A percentile compares a stretch with the other conserved stretches of the same genome.
Conservation (phyloP, 2,888 invertebrate species). For the Muschampia plurimacula region DNA sequence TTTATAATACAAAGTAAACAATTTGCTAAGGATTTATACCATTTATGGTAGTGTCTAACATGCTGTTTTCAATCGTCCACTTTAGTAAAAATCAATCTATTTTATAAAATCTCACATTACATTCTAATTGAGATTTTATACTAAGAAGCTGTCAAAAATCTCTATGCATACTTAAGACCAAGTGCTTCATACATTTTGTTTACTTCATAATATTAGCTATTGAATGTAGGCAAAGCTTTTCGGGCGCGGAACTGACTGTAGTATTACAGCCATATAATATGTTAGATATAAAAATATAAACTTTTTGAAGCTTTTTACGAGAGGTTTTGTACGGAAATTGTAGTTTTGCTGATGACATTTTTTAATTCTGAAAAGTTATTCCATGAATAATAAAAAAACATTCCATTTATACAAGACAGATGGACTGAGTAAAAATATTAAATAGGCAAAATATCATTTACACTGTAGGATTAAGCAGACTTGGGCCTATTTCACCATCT, state of each 20-base stretch:
- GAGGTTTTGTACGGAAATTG: conserved; percentile 29
- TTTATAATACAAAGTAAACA: no score
- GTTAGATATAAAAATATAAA: background rate
- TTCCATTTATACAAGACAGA: conserved; percentile 63
- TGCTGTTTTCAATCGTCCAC: background rate
- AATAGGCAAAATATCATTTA: background rate
- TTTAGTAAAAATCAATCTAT: background rate
- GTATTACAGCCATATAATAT: background rate
- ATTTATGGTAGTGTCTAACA: background rate
- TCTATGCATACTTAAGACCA: background rate
- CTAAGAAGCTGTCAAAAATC: background rate
- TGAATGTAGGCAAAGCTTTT: background rate
- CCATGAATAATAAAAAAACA: conserved; percentile 51
- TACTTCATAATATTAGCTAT: background rate
- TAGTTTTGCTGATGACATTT: conserved; percentile 20
- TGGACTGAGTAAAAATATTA: conserved; percentile 38
- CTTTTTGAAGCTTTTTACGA: conserved; percentile 36
- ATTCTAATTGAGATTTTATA: background rate
- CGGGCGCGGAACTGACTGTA: background rate
- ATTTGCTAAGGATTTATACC: no score
- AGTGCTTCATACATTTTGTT: background rate
- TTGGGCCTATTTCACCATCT: background rate
- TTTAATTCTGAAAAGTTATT: conserved; percentile 19
- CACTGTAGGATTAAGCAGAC: background rate
- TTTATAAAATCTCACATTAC: background rate